These are phyloP conservation scores for Ischnura elegans DNA, from an alignment of 2,888 invertebrate genomes.

Conservation along the genomic window DNA sequence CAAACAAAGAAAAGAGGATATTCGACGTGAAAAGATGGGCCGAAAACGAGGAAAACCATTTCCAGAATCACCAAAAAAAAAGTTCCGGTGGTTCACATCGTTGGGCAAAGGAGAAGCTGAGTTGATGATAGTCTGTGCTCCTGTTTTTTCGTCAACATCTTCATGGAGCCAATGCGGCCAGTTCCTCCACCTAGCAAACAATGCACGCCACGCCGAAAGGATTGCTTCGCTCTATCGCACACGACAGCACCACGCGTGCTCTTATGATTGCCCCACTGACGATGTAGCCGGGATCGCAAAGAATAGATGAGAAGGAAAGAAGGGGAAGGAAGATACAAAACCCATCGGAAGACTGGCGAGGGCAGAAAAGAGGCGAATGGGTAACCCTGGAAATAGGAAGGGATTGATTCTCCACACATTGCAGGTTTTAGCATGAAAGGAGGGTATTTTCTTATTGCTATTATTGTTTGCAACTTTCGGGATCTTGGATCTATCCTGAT, in stretches of 20 bases:
- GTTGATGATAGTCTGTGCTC: not conserved
- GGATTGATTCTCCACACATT: too few species aligned
- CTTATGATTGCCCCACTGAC: slow-evolving; percentile 32
- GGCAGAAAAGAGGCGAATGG: not conserved
- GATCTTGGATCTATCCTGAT: too few species aligned
- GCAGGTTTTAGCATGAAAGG: too few species aligned
- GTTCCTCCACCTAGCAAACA: not conserved
- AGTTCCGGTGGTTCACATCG: not conserved
- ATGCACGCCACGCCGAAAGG: not conserved
- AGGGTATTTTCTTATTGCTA: too few species aligned
- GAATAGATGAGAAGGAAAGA: not conserved
- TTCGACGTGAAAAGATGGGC: too few species aligned
- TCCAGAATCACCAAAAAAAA: not conserved
- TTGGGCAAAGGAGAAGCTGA: not conserved
- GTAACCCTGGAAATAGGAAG: too few species aligned
- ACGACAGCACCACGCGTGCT: not conserved
- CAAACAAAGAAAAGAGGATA: too few species aligned
- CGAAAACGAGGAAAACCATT: not conserved
- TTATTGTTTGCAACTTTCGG: too few species aligned
- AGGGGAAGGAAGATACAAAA: not conserved
- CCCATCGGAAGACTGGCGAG: not conserved
- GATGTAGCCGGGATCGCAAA: not conserved
- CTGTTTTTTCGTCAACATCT: not conserved
- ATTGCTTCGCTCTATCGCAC: not conserved
- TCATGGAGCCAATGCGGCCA: not conserved